Conservation (phyloP, 1,140 invertebrate species). For the Zelostemma sp. region DNA sequence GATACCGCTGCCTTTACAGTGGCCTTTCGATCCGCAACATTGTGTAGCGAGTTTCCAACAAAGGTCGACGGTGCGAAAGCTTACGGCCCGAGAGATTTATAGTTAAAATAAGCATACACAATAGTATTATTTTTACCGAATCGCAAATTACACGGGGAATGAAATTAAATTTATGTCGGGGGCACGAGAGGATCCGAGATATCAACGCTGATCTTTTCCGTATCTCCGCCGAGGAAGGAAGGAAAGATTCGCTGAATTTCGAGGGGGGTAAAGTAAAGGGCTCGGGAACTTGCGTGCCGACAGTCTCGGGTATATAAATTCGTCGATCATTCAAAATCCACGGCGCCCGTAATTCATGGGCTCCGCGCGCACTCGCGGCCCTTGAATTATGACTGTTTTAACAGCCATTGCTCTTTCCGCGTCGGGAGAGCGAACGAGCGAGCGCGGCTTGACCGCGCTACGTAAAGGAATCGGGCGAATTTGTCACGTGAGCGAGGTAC, state of each 20-base stretch:
- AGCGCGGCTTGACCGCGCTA: slow-evolving; percentile 9
- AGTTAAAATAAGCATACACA: neutral
- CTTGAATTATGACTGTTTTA: slow-evolving; percentile 16
- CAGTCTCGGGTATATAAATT: slow-evolving; percentile 6
- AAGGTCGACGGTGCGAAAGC: neutral
- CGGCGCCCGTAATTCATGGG: neutral
- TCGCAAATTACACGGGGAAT: neutral
- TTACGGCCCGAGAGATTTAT: slow-evolving; percentile 1
- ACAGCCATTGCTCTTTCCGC: slow-evolving; percentile 3
- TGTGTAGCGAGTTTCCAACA: slow-evolving; percentile 5
- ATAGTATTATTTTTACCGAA: neutral
- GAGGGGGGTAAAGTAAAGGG: too few species aligned
- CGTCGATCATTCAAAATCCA: slow-evolving; percentile 11
- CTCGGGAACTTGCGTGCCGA: neutral
- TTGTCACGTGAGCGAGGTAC: slow-evolving; percentile 4
- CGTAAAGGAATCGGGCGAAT: slow-evolving; percentile 25
- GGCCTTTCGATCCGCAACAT: slow-evolving; percentile 5
- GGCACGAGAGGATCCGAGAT: too few species aligned
- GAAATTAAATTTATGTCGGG: too few species aligned
- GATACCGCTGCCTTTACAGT: slow-evolving; percentile 1
- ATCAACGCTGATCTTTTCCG: too few species aligned
- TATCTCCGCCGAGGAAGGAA: too few species aligned
- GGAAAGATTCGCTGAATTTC: too few species aligned
- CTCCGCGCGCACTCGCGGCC: slow-evolving; percentile 1
- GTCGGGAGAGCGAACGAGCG: slow-evolving; percentile 39